Evolutionary conservation across 2,113 vertebrate species (phyloP).

Genomic region (Oostethus manadensis): DNA sequence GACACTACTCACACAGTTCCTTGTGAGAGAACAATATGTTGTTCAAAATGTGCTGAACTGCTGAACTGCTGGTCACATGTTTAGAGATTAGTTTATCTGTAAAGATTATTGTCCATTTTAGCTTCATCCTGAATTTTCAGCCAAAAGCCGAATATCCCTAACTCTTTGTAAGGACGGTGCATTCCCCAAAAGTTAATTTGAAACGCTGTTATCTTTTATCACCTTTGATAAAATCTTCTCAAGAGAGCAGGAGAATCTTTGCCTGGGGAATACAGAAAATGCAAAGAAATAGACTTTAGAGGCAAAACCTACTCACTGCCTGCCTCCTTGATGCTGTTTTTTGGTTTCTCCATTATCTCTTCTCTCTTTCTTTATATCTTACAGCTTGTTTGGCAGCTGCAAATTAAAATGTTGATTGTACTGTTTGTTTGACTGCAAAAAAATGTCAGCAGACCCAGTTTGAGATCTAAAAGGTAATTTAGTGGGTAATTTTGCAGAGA

Average conservation of each 20-base stretch:
- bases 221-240: not conserved
- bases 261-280: not conserved
- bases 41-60: too few species aligned
- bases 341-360: constrained; percentile 51
- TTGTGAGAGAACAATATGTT: too few species aligned
- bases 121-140: too few species aligned
- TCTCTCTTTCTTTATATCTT: constrained; percentile 36
- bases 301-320: constrained; percentile 37
- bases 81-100: too few species aligned
- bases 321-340: constrained; percentile 23
- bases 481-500: constrained; percentile 33
- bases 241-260: not conserved
- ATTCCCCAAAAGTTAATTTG: too few species aligned
- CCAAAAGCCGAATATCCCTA: too few species aligned
- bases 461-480: constrained; percentile 37
- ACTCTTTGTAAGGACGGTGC: too few species aligned
- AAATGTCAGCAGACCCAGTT: constrained; percentile 44
- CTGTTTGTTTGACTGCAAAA: constrained; percentile 49
- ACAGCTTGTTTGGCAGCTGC: constrained; percentile 55
- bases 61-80: too few species aligned
- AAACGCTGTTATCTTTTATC: not conserved
- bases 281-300: constrained; percentile 18
- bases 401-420: constrained; percentile 63
- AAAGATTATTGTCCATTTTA: too few species aligned
- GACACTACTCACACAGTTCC: too few species aligned